Base-by-base conservation (phyloP, 2,888 invertebrate genomes). In the Xylota segnis region DNA sequence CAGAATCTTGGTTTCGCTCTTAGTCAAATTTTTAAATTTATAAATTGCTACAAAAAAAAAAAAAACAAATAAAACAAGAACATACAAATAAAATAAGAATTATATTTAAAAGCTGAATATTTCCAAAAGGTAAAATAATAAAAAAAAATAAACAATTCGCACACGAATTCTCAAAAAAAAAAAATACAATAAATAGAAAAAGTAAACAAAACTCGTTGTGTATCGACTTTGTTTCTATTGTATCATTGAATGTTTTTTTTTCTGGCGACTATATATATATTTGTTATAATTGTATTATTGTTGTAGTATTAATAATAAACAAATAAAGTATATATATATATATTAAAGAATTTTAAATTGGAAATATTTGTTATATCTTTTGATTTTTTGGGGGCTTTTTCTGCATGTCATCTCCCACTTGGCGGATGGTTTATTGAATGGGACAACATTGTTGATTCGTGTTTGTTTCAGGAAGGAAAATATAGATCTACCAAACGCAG, bases 41-140 rank as follows among this genome's bases (percentile, higher is more conserved):
- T 71, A 78, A 66, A 89, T 87, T 89, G 87, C 90, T 88, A 88
- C 79, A 89, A 88, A 74, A n/a, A 87, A 89, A 87, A 89, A 27
- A 23, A 6, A 29, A 66, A 18, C 23, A 61, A 40, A 77, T 43
- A 61, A 18, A 18, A 47, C 1, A 37, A 37, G 7, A n/a, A n/a
- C 10, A 10, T 37, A 37, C 0, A 37, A 9, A 9, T 9, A 34
- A 37, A 58, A 52, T 9, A 37, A 14, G 87, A 82, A 74, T 23
- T 23, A 23, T 23, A 23, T 23, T 23, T 23, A 23, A 86, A 75
- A 47, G 47, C 54, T 63, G 70, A 75, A 47, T 78, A 78, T 68
- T 52, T 52, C 23, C 23, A 61, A 79, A 86, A 63, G 16, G 16
- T 34, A 78, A 86, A 23, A 79, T 9, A 10, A 9, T 34, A 78